Percentiles rank a stretch among this genome's conserved stretches.
Evolutionary conservation across 2,888 invertebrate genomes (phyloP).

Genomic region (Leuctra nigra): DNA sequence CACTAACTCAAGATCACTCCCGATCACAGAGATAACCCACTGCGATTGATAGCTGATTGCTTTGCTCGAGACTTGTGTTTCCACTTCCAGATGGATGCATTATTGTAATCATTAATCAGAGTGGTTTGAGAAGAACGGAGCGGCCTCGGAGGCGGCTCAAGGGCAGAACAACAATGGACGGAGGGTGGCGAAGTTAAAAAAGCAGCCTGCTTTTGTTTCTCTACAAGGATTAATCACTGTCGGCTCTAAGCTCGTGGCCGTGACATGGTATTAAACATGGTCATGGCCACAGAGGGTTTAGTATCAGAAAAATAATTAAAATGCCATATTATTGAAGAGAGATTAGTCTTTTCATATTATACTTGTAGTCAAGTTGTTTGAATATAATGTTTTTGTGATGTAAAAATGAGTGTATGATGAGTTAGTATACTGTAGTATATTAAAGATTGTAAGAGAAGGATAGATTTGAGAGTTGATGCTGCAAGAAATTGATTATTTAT

Average conservation of each 20-base stretch:
- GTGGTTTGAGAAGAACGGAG: not conserved
- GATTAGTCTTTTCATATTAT: conserved; percentile 5
- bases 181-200: too few relatives aligned
- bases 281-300: not conserved
- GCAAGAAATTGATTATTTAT: too few relatives aligned
- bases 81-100: conserved; percentile 8
- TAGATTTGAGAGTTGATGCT: too few relatives aligned
- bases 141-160: not conserved
- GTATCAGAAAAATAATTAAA: not conserved
- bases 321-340: not conserved
- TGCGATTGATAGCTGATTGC: not conserved
- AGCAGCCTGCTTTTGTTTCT: not conserved
- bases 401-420: too few relatives aligned
- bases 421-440: too few relatives aligned
- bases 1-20: too few relatives aligned
- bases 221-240: not conserved
- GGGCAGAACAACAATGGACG: not conserved
- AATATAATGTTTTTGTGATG: too few relatives aligned
- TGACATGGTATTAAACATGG: not conserved
- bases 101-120: conserved; percentile 17
- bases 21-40: not conserved
- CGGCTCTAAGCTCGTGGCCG: not conserved
- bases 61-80: conserved; percentile 10
- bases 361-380: too few relatives aligned
- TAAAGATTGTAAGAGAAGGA: too few relatives aligned